Conservation (phyloP, 2,888 invertebrate species). For the Phalera bucephala region DNA sequence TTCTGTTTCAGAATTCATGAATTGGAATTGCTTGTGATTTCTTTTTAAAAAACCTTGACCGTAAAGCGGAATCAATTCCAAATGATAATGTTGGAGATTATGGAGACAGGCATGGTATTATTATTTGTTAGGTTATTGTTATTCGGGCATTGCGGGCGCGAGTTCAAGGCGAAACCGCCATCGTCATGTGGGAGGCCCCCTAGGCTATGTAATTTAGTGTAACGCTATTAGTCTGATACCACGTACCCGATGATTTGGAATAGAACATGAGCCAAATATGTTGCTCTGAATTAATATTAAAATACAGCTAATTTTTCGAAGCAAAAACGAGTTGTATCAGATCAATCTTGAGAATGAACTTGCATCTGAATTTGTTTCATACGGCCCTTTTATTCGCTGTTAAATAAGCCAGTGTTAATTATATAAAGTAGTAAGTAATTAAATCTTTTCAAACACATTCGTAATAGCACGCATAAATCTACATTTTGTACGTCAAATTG, state of each 20-base stretch:
- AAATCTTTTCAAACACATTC: too few species aligned
- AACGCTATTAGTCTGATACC: constrained; percentile 14
- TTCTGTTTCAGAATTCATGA: constrained; percentile 15
- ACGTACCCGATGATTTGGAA: neutral
- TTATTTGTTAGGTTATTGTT: constrained; percentile 50
- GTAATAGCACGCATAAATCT: too few species aligned
- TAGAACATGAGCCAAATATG: too few species aligned
- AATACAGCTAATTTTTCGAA: too few species aligned
- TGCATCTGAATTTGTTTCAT: too few species aligned
- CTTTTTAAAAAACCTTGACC: constrained; percentile 9
- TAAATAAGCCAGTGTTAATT: neutral
- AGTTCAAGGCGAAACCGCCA: constrained; percentile 60
- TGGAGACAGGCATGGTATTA: constrained; percentile 27
- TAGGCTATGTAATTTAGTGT: constrained; percentile 24
- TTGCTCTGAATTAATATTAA: too few species aligned
- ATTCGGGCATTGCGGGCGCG: constrained; percentile 51
- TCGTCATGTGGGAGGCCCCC: constrained; percentile 56
- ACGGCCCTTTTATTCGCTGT: too few species aligned
- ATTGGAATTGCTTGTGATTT: constrained; percentile 10
- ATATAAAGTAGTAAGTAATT: neutral
- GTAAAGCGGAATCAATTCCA: constrained; percentile 11
- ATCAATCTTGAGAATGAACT: too few species aligned
- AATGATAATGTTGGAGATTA: constrained; percentile 20
- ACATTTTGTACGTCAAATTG: too few species aligned
- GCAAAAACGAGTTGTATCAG: too few species aligned